phyloP scores from a whole-genome alignment of 2,797 vertebrate species.

The Psittacula derbiana region DNA sequence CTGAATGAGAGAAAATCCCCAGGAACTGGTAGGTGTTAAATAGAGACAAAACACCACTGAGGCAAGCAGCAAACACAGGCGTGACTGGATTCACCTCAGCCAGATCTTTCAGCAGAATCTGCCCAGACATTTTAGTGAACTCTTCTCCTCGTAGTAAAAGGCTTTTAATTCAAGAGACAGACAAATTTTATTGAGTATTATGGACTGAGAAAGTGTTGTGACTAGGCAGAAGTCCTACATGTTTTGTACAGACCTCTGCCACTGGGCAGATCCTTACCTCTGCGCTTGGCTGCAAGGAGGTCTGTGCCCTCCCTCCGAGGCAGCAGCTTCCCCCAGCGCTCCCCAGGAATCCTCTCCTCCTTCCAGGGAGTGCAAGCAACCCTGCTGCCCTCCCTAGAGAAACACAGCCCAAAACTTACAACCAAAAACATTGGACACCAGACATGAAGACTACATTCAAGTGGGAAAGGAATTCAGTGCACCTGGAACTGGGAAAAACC shows the following conservation, averaged over 20 bases:
- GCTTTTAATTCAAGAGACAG: not conserved
- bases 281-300: not conserved
- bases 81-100: not conserved
- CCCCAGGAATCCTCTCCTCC: not conserved
- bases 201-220: not conserved
- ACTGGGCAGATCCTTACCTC: not conserved
- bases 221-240: not conserved
- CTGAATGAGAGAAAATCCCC: not conserved
- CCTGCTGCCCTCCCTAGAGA: not conserved
- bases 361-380: not conserved
- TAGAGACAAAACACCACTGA: not conserved
- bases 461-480: not conserved
- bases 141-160: not conserved
- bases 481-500: not conserved
- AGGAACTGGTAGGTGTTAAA: not conserved
- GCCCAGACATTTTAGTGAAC: not conserved
- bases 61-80: not conserved
- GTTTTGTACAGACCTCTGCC: not conserved
- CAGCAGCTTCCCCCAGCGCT: not conserved
- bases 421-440: not conserved
- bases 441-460: not conserved
- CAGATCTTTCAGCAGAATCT: not conserved
- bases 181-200: not conserved
- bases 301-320: accelerated
- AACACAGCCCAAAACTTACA: not conserved